phyloP scores from a whole-genome alignment of 2,113 vertebrate genomes.

The Stigmatopora nigra region DNA sequence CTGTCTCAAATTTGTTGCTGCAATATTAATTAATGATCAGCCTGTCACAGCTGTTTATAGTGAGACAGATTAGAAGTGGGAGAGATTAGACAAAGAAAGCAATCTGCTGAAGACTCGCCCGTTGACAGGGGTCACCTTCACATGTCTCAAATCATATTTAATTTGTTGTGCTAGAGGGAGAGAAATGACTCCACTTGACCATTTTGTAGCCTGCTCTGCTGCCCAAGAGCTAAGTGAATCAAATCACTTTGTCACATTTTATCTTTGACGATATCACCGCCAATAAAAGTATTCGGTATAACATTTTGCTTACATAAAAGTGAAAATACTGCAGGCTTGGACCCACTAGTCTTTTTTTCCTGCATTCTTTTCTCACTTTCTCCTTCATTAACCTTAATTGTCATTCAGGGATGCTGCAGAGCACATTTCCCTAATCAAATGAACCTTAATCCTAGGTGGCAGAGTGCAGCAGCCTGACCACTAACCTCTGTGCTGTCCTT shows the following conservation, averaged over 20 bases:
- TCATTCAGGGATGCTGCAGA: slow-evolving; percentile 28
- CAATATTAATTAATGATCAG: slow-evolving; percentile 81
- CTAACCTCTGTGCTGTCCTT: slow-evolving; percentile 37
- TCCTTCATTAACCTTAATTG: slow-evolving; percentile 37
- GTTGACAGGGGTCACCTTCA: slow-evolving; percentile 76
- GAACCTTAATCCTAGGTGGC: slow-evolving; percentile 44
- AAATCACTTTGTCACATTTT: slow-evolving; percentile 23
- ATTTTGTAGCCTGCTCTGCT: slow-evolving; percentile 40
- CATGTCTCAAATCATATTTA: slow-evolving; percentile 70
- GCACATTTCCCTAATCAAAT: slow-evolving; percentile 49
- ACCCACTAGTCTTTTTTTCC: slow-evolving; percentile 10
- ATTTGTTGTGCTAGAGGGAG: slow-evolving; percentile 58
- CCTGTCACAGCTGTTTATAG: slow-evolving; percentile 72
- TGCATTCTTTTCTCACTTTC: not conserved
- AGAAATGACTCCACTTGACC: slow-evolving; percentile 62
- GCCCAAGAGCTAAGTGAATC: slow-evolving; percentile 41
- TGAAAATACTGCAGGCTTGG: not conserved
- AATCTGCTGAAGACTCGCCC: slow-evolving; percentile 65
- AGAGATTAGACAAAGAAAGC: slow-evolving; percentile 75
- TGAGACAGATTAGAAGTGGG: slow-evolving; percentile 72
- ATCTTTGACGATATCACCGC: slow-evolving; percentile 15
- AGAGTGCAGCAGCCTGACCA: slow-evolving; percentile 21
- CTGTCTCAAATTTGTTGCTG: slow-evolving; percentile 75
- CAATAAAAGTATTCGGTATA: slow-evolving; percentile 12
- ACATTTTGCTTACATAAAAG: slow-evolving; percentile 10